Percentiles rank a stretch among this genome's conserved stretches.
Evolutionary conservation across 2,797 vertebrate genomes (phyloP).

Genomic region (Austrolebias charrua): DNA sequence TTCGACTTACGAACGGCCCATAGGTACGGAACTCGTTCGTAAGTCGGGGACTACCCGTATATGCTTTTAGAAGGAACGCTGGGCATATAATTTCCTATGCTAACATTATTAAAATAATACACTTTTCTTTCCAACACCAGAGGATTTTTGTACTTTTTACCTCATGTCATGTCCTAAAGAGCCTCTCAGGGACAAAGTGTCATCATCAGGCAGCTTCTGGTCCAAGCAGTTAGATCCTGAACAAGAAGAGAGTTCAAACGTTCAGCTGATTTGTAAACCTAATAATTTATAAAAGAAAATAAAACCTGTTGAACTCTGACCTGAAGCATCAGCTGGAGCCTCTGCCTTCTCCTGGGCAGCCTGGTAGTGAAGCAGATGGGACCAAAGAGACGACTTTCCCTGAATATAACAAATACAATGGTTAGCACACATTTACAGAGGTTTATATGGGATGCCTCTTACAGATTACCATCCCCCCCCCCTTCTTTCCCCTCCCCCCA

Average conservation of each 20-base stretch:
- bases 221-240: conserved; percentile 83
- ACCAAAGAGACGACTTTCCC: conserved; percentile 98
- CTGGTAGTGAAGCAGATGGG: conserved; percentile 95
- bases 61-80: too few relatives aligned
- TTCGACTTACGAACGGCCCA: too few relatives aligned
- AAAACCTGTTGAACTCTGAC: conserved; percentile 67
- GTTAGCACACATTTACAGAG: conserved; percentile 10
- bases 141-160: conserved; percentile 57
- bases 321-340: conserved; percentile 82
- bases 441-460: conserved; percentile 22
- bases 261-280: neutral
- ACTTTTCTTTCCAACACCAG: neutral
- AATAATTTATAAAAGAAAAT: neutral
- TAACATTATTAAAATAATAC: too few relatives aligned
- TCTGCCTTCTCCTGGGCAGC: conserved; percentile 88
- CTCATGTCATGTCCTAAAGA: conserved; percentile 96
- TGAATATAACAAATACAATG: conserved; percentile 57
- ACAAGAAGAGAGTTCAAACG: conserved; percentile 1
- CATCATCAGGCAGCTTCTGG: conserved; percentile 83
- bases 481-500: too few relatives aligned
- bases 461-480: too few relatives aligned
- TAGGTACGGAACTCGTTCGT: too few relatives aligned
- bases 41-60: too few relatives aligned
- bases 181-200: conserved; percentile 79
- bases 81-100: too few relatives aligned